phyloP scores from a whole-genome alignment of 2,888 invertebrate species.

The Ceraclea dissimilis region DNA sequence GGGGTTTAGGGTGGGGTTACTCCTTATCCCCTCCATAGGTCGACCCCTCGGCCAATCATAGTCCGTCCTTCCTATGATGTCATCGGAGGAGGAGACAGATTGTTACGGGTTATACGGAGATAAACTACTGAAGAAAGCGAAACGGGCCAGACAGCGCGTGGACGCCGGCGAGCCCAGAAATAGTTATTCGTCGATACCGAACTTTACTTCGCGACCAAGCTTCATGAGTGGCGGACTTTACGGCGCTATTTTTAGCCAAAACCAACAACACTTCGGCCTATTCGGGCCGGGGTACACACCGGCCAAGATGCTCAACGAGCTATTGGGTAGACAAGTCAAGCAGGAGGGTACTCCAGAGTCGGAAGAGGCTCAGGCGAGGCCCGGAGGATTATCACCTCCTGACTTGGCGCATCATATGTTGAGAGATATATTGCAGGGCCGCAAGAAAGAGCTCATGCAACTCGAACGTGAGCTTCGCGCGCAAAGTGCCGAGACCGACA shows the following conservation, averaged over 20 bases:
- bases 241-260: conserved; percentile 77
- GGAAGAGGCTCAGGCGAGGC: conserved; percentile 32
- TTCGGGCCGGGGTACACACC: conserved; percentile 81
- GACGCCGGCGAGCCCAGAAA: conserved; percentile 94
- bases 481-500: conserved; percentile 39
- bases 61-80: conserved; percentile 84
- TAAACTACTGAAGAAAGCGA: conserved; percentile 86
- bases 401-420: conserved; percentile 77
- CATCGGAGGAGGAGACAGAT: conserved; percentile 94
- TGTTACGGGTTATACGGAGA: conserved; percentile 90
- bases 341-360: conserved; percentile 44
- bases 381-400: conserved; percentile 43
- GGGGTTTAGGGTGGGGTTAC: conserved; percentile 32
- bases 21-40: conserved; percentile 44
- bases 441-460: conserved; percentile 73
- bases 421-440: conserved; percentile 82
- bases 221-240: conserved; percentile 81
- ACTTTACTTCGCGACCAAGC: conserved; percentile 70
- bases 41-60: conserved; percentile 74
- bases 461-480: conserved; percentile 59
- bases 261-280: conserved; percentile 72
- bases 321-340: conserved; percentile 73
- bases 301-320: conserved; percentile 87
- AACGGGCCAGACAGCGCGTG: conserved; percentile 91
- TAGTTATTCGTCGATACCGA: conserved; percentile 78